Percentiles rank a stretch among this genome's conserved stretches.
Evolutionary conservation across 1,140 invertebrate species (phyloP).

Genomic region (Frieseomelitta varia): DNA sequence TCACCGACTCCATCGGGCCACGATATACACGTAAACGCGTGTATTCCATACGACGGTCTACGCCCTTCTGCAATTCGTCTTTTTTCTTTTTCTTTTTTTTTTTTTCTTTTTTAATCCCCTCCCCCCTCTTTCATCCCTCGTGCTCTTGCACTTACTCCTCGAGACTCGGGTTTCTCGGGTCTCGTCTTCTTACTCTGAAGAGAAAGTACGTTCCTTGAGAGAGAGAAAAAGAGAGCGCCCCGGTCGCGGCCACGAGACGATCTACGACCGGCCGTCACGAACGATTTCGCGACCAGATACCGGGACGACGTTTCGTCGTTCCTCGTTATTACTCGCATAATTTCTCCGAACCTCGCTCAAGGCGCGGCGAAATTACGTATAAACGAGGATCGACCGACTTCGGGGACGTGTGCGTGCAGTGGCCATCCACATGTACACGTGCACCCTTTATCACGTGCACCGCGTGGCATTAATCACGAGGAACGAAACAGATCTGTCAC

Average conservation of each 20-base stretch:
- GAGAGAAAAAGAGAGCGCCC: neutral
- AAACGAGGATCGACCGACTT: conserved; percentile 47
- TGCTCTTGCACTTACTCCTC: neutral
- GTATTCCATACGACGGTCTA: conserved; percentile 44
- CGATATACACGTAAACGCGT: conserved; percentile 52
- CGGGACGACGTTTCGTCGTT: conserved; percentile 65
- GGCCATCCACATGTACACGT: conserved; percentile 29
- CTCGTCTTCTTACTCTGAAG: neutral
- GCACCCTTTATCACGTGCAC: conserved; percentile 9
- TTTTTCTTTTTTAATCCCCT: too few species aligned
- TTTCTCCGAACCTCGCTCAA: conserved; percentile 65
- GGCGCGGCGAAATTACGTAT: conserved; percentile 63
- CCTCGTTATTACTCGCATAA: conserved; percentile 69
- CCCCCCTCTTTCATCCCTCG: neutral
- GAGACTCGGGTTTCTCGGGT: neutral
- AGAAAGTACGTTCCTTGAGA: too few species aligned
- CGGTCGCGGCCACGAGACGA: conserved; percentile 40
- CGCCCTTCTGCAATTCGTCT: conserved; percentile 35
- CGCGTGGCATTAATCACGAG: conserved; percentile 57
- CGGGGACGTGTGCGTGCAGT: conserved; percentile 49
- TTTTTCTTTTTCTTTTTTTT: neutral
- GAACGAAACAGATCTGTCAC: conserved; percentile 52
- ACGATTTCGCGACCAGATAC: conserved; percentile 66
- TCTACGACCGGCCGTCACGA: conserved; percentile 62
- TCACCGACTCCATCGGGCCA: conserved; percentile 37